Evolutionary conservation across 1,140 invertebrate species (phyloP).

Genomic region (Fopius arisanus): DNA sequence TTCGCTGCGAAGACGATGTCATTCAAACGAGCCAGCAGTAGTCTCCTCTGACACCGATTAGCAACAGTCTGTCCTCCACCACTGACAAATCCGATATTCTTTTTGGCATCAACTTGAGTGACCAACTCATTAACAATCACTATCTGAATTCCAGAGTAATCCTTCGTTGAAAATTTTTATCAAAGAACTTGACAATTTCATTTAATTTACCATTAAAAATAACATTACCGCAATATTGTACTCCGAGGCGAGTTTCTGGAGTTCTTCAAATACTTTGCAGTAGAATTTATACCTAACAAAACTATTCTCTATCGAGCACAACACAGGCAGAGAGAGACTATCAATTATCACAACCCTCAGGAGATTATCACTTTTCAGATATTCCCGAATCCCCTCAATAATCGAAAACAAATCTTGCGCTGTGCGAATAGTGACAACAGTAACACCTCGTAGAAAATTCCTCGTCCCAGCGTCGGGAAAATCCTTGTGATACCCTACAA

Average conservation of each 20-base stretch:
- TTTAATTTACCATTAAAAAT: background rate
- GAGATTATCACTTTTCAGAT: slow-evolving; percentile 25
- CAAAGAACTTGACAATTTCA: background rate
- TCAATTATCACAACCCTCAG: slow-evolving; percentile 48
- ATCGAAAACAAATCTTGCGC: slow-evolving; percentile 43
- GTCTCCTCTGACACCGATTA: slow-evolving; percentile 43
- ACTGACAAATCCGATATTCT: slow-evolving; percentile 40
- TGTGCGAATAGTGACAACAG: slow-evolving; percentile 39
- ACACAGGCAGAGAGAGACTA: slow-evolving; percentile 50
- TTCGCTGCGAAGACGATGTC: slow-evolving; percentile 45
- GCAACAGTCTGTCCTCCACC: slow-evolving; percentile 49
- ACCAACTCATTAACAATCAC: slow-evolving; percentile 50
- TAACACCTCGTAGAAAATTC: slow-evolving; percentile 40
- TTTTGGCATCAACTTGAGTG: slow-evolving; percentile 43
- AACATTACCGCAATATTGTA: slow-evolving; percentile 21
- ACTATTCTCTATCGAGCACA: slow-evolving; percentile 42
- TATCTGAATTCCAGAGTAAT: slow-evolving; percentile 34
- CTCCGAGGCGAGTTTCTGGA: slow-evolving; percentile 38
- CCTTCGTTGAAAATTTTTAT: background rate
- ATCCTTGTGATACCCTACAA: slow-evolving; percentile 29
- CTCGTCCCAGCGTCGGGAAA: slow-evolving; percentile 34
- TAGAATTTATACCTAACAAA: slow-evolving; percentile 43
- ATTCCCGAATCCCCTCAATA: slow-evolving; percentile 37
- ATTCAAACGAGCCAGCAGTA: slow-evolving; percentile 39
- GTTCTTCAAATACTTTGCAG: slow-evolving; percentile 44